Percentiles rank a stretch among this genome's conserved stretches.
These are phyloP conservation scores for Andrena bicolor DNA, from an alignment of 2,888 invertebrate genomes.

Conservation along the genomic window DNA sequence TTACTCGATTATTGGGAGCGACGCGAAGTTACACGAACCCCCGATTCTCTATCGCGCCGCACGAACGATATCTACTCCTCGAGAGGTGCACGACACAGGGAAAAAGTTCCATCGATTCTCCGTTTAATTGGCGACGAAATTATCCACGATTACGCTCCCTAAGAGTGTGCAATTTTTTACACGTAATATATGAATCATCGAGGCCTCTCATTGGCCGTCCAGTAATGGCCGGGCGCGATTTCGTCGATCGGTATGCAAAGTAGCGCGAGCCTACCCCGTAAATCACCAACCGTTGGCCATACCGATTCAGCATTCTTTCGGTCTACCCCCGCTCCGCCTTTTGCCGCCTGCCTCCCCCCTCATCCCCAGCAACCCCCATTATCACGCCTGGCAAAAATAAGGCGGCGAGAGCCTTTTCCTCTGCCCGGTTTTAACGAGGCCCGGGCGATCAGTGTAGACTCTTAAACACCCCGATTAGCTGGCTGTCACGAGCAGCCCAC, in stretches of 20 bases:
- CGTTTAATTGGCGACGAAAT: slow-evolving; percentile 67
- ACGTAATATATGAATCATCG: slow-evolving; percentile 72
- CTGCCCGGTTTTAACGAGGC: slow-evolving; percentile 82
- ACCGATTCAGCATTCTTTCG: slow-evolving; percentile 72
- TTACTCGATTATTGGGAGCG: too few relatives aligned
- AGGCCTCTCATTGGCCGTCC: slow-evolving; percentile 60
- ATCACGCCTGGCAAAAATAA: slow-evolving; percentile 83
- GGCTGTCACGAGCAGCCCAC: slow-evolving; percentile 85
- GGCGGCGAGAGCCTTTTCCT: slow-evolving; percentile 78
- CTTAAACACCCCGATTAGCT: slow-evolving; percentile 85
- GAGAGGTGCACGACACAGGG: neutral
- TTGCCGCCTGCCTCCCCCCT: slow-evolving; percentile 39
- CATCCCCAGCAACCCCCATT: slow-evolving; percentile 78
- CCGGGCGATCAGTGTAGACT: slow-evolving; percentile 85
- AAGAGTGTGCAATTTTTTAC: slow-evolving; percentile 62
- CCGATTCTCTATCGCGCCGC: neutral
- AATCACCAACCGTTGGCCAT: slow-evolving; percentile 76
- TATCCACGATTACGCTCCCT: slow-evolving; percentile 31
- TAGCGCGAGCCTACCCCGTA: slow-evolving; percentile 75
- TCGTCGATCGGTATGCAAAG: slow-evolving; percentile 80
- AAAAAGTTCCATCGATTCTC: slow-evolving; percentile 34
- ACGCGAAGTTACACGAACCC: neutral
- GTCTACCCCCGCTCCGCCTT: slow-evolving; percentile 54
- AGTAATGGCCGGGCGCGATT: slow-evolving; percentile 70
- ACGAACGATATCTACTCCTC: neutral